phyloP scores from a whole-genome alignment of 1,140 invertebrate genomes.

The Eriocheir sinensis region DNA sequence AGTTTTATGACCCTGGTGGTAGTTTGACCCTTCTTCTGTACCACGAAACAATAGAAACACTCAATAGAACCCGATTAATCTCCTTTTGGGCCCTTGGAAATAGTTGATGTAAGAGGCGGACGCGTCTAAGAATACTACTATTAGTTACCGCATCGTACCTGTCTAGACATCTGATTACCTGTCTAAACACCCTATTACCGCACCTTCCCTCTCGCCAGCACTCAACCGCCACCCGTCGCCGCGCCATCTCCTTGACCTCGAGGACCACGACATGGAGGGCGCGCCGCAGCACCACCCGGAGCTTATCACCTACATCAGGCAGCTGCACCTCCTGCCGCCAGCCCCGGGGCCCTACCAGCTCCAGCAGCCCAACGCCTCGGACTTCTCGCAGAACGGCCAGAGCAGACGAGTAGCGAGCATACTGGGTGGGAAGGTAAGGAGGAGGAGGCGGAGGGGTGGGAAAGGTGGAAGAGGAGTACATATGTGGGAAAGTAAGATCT shows the following conservation, averaged over 20 bases:
- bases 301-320: conserved; percentile 88
- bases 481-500: too few relatives aligned
- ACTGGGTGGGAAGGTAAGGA: conserved; percentile 62
- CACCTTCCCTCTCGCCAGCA: not conserved
- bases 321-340: conserved; percentile 84
- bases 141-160: too few relatives aligned
- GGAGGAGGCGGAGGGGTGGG: not conserved
- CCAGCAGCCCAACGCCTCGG: conserved; percentile 82
- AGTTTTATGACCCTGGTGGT: too few relatives aligned
- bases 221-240: conserved; percentile 52
- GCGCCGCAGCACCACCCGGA: conserved; percentile 88
- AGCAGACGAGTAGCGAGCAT: conserved; percentile 56
- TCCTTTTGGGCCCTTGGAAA: too few relatives aligned
- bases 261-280: conserved; percentile 87
- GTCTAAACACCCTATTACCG: too few relatives aligned
- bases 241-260: conserved; percentile 78
- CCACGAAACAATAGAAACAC: too few relatives aligned
- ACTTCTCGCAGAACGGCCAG: conserved; percentile 82
- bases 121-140: too few relatives aligned
- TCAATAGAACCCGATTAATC: too few relatives aligned
- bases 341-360: conserved; percentile 81
- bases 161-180: too few relatives aligned
- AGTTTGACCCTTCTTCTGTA: too few relatives aligned
- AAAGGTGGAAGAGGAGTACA: too few relatives aligned
- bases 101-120: too few relatives aligned